phyloP scores from a whole-genome alignment of 2,113 vertebrate genomes.

The Sinocyclocheilus rhinocerous region DNA sequence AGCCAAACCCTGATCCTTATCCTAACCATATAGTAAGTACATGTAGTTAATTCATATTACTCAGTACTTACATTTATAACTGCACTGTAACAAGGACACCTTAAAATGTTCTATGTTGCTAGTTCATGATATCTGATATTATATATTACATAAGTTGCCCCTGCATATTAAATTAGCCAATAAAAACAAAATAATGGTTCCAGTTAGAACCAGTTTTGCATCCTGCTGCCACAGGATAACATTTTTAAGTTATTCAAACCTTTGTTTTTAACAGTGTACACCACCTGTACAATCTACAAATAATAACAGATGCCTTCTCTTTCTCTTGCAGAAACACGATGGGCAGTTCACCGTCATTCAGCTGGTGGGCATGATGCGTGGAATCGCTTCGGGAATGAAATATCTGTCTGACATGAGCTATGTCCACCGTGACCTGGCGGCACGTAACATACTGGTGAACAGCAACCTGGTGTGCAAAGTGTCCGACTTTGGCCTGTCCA shows the following conservation, averaged over 20 bases:
- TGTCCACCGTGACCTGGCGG: slow-evolving; percentile 61
- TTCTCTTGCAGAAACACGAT: slow-evolving; percentile 56
- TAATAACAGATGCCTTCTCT: neutral
- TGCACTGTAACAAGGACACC: too few relatives aligned
- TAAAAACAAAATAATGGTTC: neutral
- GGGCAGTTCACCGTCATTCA: slow-evolving; percentile 63
- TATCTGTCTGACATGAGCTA: slow-evolving; percentile 63
- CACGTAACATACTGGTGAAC: slow-evolving; percentile 85
- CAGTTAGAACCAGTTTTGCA: neutral
- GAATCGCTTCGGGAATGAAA: slow-evolving; percentile 64
- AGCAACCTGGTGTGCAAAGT: slow-evolving; percentile 88
- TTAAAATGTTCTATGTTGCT: neutral
- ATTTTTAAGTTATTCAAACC: neutral
- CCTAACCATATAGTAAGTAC: too few relatives aligned
- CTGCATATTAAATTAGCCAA: neutral
- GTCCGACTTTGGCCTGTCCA: slow-evolving; percentile 86
- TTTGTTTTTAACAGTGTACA: neutral
- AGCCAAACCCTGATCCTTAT: too few relatives aligned
- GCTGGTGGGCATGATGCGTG: slow-evolving; percentile 61
- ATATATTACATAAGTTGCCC: neutral
- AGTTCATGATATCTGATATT: neutral
- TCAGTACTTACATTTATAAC: too few relatives aligned
- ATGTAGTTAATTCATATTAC: too few relatives aligned
- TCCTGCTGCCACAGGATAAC: neutral
- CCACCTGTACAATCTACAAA: neutral